phyloP scores from a whole-genome alignment of 2,797 vertebrate species.

The Spondyliosoma cantharus region DNA sequence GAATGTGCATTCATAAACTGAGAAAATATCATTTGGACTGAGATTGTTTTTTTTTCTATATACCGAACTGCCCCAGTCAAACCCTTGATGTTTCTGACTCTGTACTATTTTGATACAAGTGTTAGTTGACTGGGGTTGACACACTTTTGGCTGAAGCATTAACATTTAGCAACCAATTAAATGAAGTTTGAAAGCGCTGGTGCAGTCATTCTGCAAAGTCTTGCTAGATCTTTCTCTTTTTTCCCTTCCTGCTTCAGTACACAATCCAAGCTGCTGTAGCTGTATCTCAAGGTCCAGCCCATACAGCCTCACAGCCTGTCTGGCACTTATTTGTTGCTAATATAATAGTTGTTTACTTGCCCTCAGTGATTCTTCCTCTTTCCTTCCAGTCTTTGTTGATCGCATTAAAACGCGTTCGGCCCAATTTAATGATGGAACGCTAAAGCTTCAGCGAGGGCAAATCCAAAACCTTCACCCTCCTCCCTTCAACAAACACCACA shows the following conservation, averaged over 20 bases:
- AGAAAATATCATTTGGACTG: conserved; percentile 6
- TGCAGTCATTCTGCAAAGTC: conserved; percentile 48
- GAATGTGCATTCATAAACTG: background rate
- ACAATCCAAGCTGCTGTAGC: conserved; percentile 41
- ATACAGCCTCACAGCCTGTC: conserved; percentile 40
- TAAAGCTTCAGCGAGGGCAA: conserved; percentile 47
- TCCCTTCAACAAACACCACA: conserved; percentile 41
- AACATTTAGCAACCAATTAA: conserved; percentile 59
- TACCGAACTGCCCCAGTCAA: background rate
- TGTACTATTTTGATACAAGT: background rate
- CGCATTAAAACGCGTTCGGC: conserved; percentile 61
- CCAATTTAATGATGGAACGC: conserved; percentile 65
- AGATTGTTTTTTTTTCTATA: background rate
- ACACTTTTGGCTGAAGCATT: conserved; percentile 39
- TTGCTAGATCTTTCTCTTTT: conserved; percentile 33
- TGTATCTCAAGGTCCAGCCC: conserved; percentile 50
- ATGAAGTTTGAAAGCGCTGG: conserved; percentile 51
- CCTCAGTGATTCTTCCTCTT: conserved; percentile 53
- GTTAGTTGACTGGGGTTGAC: conserved; percentile 23
- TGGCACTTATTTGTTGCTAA: conserved; percentile 53
- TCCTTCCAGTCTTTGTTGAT: conserved; percentile 48
- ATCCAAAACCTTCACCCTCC: conserved; percentile 40
- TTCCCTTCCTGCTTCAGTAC: conserved; percentile 38
- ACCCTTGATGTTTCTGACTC: conserved; percentile 7
- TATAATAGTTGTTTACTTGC: conserved; percentile 68